Percentiles rank a stretch among this genome's conserved stretches.
Conservation (phyloP, 2,797 vertebrate genomes). For the Phalloptychus januarius region DNA sequence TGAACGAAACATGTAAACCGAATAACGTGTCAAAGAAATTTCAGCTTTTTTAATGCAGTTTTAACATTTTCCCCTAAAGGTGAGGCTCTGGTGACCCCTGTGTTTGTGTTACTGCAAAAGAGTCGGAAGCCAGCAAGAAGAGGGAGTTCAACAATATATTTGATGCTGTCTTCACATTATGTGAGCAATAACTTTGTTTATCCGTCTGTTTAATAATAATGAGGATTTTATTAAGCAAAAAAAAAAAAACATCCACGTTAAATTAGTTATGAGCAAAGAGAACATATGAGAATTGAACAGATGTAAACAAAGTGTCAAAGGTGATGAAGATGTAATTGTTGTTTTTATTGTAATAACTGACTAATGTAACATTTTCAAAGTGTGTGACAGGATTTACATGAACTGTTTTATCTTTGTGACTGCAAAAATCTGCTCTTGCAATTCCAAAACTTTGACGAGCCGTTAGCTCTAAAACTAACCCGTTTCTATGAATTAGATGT, state of each 20-base stretch:
- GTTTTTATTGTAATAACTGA: neutral
- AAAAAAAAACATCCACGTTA: too few relatives aligned
- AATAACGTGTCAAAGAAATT: neutral
- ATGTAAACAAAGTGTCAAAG: neutral
- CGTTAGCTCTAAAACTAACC: neutral
- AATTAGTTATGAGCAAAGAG: neutral
- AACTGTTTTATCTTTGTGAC: neutral
- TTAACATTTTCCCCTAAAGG: neutral
- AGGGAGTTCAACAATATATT: neutral
- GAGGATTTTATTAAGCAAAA: too few relatives aligned
- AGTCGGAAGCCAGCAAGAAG: neutral
- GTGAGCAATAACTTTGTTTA: neutral
- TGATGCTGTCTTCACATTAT: neutral
- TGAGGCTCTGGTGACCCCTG: neutral
- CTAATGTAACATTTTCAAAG: neutral
- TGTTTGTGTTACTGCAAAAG: neutral
- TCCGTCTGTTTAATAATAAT: too few relatives aligned
- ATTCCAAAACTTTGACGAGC: neutral
- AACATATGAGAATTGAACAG: neutral
- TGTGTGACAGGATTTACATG: neutral
- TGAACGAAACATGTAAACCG: neutral
- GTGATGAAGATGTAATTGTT: neutral
- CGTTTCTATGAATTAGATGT: neutral
- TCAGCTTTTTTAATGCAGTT: neutral
- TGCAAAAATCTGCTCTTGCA: neutral